Evolutionary conservation across 1,140 invertebrate genomes (phyloP).

Genomic region (Holotrichia oblita): DNA sequence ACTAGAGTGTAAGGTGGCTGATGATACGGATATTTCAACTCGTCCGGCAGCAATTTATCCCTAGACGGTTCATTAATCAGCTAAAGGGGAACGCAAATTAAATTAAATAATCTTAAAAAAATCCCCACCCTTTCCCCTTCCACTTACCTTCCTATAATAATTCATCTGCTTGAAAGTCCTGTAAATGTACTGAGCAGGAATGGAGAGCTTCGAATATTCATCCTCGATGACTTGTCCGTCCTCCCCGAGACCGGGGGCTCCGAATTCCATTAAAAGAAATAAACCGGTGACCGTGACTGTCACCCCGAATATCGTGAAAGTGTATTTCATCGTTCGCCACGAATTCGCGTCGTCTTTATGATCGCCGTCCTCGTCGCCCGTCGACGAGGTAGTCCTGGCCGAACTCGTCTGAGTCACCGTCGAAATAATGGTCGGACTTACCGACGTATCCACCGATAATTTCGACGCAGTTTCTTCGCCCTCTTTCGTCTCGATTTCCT

Average conservation of each 20-base stretch:
- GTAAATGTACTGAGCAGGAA: constrained; percentile 75
- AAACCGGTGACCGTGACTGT: constrained; percentile 62
- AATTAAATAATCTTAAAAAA: neutral
- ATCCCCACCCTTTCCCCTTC: no score
- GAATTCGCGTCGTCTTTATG: constrained; percentile 65
- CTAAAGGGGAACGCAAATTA: constrained; percentile 64
- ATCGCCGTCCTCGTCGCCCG: constrained; percentile 56
- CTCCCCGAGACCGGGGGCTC: constrained; percentile 75
- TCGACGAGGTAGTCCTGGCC: constrained; percentile 45
- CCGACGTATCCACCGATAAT: neutral
- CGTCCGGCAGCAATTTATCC: constrained; percentile 94
- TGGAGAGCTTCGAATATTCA: constrained; percentile 80
- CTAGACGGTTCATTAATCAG: constrained; percentile 94
- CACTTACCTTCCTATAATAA: constrained; percentile 77
- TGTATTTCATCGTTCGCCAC: constrained; percentile 67
- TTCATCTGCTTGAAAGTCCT: constrained; percentile 79
- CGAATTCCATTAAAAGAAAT: constrained; percentile 71
- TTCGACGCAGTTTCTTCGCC: no score
- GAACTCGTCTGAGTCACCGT: constrained; percentile 15
- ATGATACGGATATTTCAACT: constrained; percentile 88
- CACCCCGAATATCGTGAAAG: constrained; percentile 64
- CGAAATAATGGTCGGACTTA: constrained; percentile 5
- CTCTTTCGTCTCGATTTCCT: no score
- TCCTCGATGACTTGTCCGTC: constrained; percentile 80
- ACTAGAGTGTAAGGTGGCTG: constrained; percentile 98